Evolutionary conservation across 1,140 invertebrate species (phyloP), one percentile per base, ranked within the genome.

Genomic region (Lerema accius): DNA sequence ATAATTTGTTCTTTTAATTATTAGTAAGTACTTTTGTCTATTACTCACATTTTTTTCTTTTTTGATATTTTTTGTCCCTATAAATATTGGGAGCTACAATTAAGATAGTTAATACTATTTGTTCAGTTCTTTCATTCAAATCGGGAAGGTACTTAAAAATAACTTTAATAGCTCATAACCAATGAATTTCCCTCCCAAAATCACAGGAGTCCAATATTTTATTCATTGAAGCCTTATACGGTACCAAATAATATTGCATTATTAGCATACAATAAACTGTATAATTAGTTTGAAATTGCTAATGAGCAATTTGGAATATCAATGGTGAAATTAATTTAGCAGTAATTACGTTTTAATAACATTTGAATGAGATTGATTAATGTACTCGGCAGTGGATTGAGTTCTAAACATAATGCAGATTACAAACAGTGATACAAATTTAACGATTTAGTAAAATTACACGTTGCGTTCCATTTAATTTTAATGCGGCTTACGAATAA

Each of bases 301-400:
- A 53, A 53, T 23, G 7, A 19, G 16, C 16, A 39, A 19, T 19
- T 37, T 6, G 32, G 15, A 16, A 37, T 51, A 51, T 51, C 28
- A 37, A 26, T 55, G 19, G 50, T 42, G 15, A 28, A 28, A 42
- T 55, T 39, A 55, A 55, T 26, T 55, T 42, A 0, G 50, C 14
- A 16, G 4, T 55, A 42, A 28, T 42, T 55, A 42, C 7, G 51
- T 28, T 55, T 55, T 26, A 42, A 55, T 55, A 55, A 42, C 23
- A 43, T 42, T 55, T 26, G 19, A 5, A 55, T 55, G 37, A 28
- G 51, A 55, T 28, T 48, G 45, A 48, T 55, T 55, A 55, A 55
- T 55, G 26, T 28, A 40, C 15, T 15, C 17, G 5, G 19, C 14
- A 26, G 16, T 42, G 26, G 10, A 37, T 42, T 5, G 37, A 35